A percentile compares a stretch with the other conserved stretches of the same genome.
phyloP scores from a whole-genome alignment of 2,797 vertebrate genomes.

The Emydoidea blandingii region DNA sequence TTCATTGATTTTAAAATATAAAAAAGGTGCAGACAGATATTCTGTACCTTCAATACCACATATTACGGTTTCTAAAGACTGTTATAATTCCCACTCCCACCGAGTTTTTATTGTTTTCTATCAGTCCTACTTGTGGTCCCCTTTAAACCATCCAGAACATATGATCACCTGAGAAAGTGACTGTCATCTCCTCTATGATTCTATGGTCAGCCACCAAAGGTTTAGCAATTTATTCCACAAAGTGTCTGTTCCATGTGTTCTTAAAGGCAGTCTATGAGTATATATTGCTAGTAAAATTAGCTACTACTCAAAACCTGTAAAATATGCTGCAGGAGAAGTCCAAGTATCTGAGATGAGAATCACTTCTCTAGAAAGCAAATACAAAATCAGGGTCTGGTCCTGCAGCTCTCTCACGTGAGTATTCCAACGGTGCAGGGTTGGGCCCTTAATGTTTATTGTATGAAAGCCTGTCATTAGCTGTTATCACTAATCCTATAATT shows the following conservation, averaged over 20 bases:
- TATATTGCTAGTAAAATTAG: neutral
- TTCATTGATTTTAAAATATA: neutral
- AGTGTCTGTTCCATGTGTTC: neutral
- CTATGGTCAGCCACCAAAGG: neutral
- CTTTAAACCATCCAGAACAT: neutral
- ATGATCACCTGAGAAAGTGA: neutral
- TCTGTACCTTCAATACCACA: neutral
- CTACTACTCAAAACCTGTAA: neutral
- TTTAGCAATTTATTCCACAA: neutral
- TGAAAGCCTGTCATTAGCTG: neutral
- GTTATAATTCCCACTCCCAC: neutral
- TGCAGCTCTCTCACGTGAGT: neutral
- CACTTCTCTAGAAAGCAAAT: neutral
- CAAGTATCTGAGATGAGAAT: neutral
- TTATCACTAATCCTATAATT: neutral
- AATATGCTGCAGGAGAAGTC: neutral
- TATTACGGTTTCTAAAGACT: neutral
- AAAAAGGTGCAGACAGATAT: neutral
- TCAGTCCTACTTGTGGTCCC: neutral
- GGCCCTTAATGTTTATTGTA: neutral
- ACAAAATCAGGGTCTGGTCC: neutral
- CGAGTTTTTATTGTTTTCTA: neutral
- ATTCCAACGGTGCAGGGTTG: neutral
- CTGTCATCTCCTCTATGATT: neutral
- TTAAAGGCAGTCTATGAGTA: neutral